These are phyloP conservation scores for Eueides isabella DNA, from an alignment of 1,140 invertebrate genomes.

Conservation along the genomic window DNA sequence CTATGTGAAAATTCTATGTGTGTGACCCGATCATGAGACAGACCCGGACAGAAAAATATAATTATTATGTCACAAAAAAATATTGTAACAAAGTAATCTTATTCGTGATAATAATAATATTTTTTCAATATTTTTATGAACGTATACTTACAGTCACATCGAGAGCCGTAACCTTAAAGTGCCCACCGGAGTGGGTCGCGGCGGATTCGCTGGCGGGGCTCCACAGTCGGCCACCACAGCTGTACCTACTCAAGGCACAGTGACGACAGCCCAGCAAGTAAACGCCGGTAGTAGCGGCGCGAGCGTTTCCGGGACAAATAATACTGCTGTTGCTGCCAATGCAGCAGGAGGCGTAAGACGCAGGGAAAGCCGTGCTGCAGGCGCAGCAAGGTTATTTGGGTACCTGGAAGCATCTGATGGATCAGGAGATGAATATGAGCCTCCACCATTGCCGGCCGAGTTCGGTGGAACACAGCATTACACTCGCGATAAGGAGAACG, in stretches of 20 bases:
- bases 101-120: no score
- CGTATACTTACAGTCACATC: constrained; percentile 75
- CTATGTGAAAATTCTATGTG: no score
- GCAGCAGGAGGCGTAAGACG: constrained; percentile 47
- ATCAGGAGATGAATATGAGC: constrained; percentile 79
- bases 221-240: constrained; percentile 25
- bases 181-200: constrained; percentile 58
- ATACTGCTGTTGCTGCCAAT: constrained; percentile 26
- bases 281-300: constrained; percentile 40
- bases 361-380: constrained; percentile 77
- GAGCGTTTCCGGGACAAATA: constrained; percentile 26
- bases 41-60: no score
- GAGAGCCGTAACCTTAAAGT: constrained; percentile 78
- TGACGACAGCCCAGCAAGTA: constrained; percentile 20
- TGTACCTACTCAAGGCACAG: constrained; percentile 31
- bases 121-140: no score
- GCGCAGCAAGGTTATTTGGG: constrained; percentile 83
- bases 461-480: constrained; percentile 54
- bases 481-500: constrained; percentile 80
- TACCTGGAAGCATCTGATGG: constrained; percentile 84
- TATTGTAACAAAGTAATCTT: no score
- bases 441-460: constrained; percentile 52
- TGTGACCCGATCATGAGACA: no score
- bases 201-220: constrained; percentile 35
- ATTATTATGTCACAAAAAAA: no score